Base-by-base conservation (phyloP, 2,888 invertebrate species). In the Dynastes grantii region DNA sequence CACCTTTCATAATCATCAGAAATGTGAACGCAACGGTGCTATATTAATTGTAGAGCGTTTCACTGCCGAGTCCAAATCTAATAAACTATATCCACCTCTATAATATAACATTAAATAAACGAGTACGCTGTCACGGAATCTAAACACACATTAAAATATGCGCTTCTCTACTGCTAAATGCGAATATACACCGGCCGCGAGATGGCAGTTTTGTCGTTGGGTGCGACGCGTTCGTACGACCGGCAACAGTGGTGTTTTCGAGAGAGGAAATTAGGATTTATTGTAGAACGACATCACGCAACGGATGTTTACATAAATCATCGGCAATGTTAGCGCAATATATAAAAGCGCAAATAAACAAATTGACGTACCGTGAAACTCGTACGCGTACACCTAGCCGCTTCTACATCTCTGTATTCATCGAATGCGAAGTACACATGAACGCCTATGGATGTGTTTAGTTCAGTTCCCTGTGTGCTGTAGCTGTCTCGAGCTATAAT, bases 221-320 rank as follows among this genome's bases (percentile, higher is more conserved):
- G n/a, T 27, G 22, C 22, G 55, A 5, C 2, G 22, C n/a, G 55
- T 55, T 6, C 40, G 40, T 32, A 32, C 11, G n/a, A n/a, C 8
- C 55, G 29, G 63, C 63, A 13, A 63, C 13, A 27, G 68, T 13
- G 68, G 5, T 29, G 29, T 13, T 51, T 68, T 68, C 51, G 27
- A 68, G 68, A 63, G 68, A 45, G 68, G 68, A 53, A 68, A 68
- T 68, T n/a, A 51, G 68, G 51, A 68, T 68, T 68, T 68, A 68
- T 68, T 68, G 29, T 68, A 51, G 68, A 51, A 49, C 27, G 68
- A 51, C 68, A 68, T 51, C 68, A 68, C 68, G 51, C 49, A 68
- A 27, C 68, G 68, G 49, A 68, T 68, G 68, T 68, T 68, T 68
- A 68, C 51, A 68, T 68, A 68, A 68, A 53, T 68, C 68, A 68